Conservation (phyloP, 2,888 invertebrate genomes). For the Trachelus tabidus region DNA sequence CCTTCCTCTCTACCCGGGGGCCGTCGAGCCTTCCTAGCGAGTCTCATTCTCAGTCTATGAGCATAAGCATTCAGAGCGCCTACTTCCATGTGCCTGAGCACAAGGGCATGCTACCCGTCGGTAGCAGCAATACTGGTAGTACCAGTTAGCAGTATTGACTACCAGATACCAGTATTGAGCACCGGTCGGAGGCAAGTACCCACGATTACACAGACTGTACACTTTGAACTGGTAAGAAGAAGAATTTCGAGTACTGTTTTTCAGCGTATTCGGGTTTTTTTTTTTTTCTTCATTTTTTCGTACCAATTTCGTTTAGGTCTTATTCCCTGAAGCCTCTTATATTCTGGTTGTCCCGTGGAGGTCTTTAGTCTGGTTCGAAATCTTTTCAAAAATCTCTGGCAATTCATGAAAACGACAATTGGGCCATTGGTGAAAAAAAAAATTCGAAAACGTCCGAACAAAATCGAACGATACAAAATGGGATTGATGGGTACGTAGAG, state of each 20-base stretch:
- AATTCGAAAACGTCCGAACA: neutral
- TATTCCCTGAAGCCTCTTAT: neutral
- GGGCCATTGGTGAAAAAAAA: neutral
- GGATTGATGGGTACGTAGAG: neutral
- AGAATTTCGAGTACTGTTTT: neutral
- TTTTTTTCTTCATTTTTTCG: no score
- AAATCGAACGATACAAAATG: neutral
- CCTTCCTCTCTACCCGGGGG: neutral
- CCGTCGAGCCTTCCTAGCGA: conserved; percentile 13
- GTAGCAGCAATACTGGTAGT: neutral
- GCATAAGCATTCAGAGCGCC: conserved; percentile 38
- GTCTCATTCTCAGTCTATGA: conserved; percentile 16
- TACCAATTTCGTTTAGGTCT: neutral
- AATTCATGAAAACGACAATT: neutral
- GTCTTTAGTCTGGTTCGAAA: neutral
- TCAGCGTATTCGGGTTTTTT: neutral
- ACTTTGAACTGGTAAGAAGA: neutral
- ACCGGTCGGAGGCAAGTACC: neutral
- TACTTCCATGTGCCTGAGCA: neutral
- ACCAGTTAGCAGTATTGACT: neutral
- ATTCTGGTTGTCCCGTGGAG: neutral
- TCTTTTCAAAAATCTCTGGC: neutral
- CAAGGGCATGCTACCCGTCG: neutral
- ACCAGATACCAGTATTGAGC: neutral
- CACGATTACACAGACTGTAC: neutral